Evolutionary conservation across 2,797 vertebrate genomes (phyloP).

Genomic region (Anabacerthia variegaticeps): DNA sequence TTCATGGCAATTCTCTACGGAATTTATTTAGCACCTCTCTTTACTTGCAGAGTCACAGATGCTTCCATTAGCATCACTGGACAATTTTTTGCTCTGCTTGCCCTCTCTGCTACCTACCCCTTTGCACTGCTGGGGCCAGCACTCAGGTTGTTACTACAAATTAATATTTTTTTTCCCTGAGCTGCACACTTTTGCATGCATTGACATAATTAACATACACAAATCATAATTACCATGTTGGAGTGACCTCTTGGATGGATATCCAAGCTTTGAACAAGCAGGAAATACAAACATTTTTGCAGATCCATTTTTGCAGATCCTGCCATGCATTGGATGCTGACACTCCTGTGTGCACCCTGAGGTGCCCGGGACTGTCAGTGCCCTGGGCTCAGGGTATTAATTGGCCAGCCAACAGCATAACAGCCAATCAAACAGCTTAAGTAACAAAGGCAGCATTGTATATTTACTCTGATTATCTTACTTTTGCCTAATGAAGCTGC

Average conservation of each 20-base stretch:
- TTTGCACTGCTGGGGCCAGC: neutral
- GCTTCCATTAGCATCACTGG: neutral
- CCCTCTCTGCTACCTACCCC: constrained; percentile 8
- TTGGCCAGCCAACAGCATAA: constrained; percentile 37
- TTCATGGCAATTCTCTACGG: neutral
- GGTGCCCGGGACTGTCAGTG: constrained; percentile 10
- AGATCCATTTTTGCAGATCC: neutral
- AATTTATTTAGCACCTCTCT: neutral
- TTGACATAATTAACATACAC: constrained; percentile 64
- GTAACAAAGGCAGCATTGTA: constrained; percentile 64
- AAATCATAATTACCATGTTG: constrained; percentile 59
- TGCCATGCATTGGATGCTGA: neutral
- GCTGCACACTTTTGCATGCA: neutral
- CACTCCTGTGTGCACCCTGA: neutral
- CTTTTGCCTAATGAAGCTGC: constrained; percentile 69
- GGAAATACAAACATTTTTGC: neutral
- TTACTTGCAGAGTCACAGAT: neutral
- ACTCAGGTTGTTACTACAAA: constrained; percentile 50
- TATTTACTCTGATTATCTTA: constrained; percentile 72
- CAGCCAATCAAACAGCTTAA: constrained; percentile 64
- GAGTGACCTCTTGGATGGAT: constrained; percentile 45
- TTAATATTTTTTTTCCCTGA: neutral
- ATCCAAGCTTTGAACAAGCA: neutral
- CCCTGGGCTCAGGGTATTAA: constrained; percentile 57
- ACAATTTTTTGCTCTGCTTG: constrained; percentile 13